Percentiles rank a stretch among this genome's conserved stretches.
Conservation (phyloP, 2,113 vertebrate species). For the Nesogale talazaci region DNA sequence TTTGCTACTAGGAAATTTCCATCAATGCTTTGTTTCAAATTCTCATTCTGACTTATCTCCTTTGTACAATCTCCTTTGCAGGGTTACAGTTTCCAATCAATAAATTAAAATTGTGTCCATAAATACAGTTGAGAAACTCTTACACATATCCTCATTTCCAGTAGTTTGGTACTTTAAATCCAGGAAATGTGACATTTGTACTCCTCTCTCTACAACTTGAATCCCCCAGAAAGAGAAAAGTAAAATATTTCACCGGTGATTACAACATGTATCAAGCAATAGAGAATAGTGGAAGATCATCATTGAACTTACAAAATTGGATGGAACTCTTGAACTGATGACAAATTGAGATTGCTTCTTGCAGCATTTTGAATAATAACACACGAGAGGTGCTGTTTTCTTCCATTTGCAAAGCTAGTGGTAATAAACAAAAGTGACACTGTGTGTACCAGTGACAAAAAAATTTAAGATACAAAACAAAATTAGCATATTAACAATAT, state of each 20-base stretch:
- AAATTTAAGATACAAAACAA: neutral
- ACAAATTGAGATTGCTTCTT: neutral
- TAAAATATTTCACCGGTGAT: neutral
- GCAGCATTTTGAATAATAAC: neutral
- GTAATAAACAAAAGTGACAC: neutral
- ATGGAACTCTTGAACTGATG: neutral
- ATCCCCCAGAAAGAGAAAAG: slow-evolving; percentile 26
- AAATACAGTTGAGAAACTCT: slow-evolving; percentile 73
- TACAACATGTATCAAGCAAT: slow-evolving; percentile 1
- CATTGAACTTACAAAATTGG: neutral
- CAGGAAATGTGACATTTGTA: slow-evolving; percentile 49
- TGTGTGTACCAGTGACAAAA: neutral
- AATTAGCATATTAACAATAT: neutral
- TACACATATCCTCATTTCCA: slow-evolving; percentile 66
- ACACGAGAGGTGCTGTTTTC: neutral
- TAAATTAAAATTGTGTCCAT: slow-evolving; percentile 54
- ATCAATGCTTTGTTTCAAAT: slow-evolving; percentile 68
- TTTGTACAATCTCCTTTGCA: slow-evolving; percentile 39
- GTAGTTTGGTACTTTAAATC: slow-evolving; percentile 59
- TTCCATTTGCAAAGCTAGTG: neutral
- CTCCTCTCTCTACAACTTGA: slow-evolving; percentile 52
- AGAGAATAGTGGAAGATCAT: neutral
- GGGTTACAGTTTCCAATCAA: slow-evolving; percentile 57
- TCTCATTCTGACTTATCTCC: slow-evolving; percentile 71
- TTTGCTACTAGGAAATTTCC: slow-evolving; percentile 73